These are phyloP conservation scores for Dryococelus australis DNA, from an alignment of 2,888 invertebrate species.

Conservation along the genomic window DNA sequence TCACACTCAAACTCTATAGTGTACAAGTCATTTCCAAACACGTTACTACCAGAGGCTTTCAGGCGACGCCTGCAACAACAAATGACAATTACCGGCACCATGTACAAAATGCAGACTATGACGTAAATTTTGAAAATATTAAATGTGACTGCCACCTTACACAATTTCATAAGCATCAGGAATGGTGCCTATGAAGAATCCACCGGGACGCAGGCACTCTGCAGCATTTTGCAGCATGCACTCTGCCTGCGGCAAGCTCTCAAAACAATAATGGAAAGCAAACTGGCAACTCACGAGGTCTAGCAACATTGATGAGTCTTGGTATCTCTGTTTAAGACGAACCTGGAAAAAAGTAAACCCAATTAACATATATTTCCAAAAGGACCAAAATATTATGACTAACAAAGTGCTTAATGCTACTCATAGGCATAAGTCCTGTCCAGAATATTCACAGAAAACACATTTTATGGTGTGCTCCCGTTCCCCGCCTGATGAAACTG, in stretches of 20 bases:
- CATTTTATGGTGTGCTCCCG: too few species aligned
- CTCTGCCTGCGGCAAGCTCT: constrained; percentile 85
- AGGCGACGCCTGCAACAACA: constrained; percentile 36
- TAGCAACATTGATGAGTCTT: constrained; percentile 78
- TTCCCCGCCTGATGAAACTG: too few species aligned
- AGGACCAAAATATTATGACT: too few species aligned
- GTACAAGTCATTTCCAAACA: constrained; percentile 83
- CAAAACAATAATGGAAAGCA: constrained; percentile 97
- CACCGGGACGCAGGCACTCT: constrained; percentile 87
- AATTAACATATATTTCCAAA: not conserved
- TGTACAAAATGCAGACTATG: not conserved
- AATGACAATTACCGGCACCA: not conserved
- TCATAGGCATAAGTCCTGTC: too few species aligned
- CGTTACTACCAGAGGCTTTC: constrained; percentile 56
- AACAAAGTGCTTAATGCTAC: too few species aligned
- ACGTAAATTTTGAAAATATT: not conserved
- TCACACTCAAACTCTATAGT: constrained; percentile 76
- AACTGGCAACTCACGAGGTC: constrained; percentile 97
- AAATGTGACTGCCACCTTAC: constrained; percentile 57
- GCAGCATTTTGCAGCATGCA: constrained; percentile 93
- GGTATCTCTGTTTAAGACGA: constrained; percentile 76
- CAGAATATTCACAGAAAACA: too few species aligned
- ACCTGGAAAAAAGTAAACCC: constrained; percentile 53
- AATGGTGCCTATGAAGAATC: constrained; percentile 96
- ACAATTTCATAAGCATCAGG: constrained; percentile 94